A percentile compares a stretch with the other conserved stretches of the same genome.
Evolutionary conservation across 2,797 vertebrate species (phyloP).

Genomic region (Pipistrellus nathusii): DNA sequence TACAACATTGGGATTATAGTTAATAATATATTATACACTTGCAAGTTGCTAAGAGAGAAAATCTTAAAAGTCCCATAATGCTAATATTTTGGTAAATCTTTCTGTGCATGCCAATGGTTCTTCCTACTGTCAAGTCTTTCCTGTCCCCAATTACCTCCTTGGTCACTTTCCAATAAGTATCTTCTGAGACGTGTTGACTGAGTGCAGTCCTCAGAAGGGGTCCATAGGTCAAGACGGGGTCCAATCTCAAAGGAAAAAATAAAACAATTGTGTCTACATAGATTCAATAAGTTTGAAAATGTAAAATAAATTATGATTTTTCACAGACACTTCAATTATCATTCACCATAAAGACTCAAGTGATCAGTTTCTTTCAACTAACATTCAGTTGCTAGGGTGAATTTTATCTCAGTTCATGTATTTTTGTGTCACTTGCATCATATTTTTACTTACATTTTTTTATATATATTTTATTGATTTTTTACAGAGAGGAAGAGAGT

Average conservation of each 20-base stretch:
- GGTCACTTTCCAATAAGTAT: constrained; percentile 38
- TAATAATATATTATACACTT: background rate
- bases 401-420: constrained; percentile 17
- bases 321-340: constrained; percentile 24
- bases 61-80: constrained; percentile 11
- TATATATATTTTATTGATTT: too few species aligned
- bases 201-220: background rate
- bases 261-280: background rate
- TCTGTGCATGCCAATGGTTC: background rate
- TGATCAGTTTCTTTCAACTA: background rate
- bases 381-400: background rate
- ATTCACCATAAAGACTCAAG: background rate
- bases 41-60: background rate
- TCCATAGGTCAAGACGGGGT: background rate
- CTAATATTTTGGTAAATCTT: constrained; percentile 17
- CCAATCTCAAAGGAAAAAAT: constrained; percentile 23
- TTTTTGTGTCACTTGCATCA: constrained; percentile 25
- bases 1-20: background rate
- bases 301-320: constrained; percentile 47
- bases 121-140: constrained; percentile 26
- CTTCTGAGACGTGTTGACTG: background rate
- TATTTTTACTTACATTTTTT: constrained; percentile 32
- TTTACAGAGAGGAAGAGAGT: too few species aligned
- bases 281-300: constrained; percentile 42
- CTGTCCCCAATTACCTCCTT: background rate